A percentile compares a stretch with the other conserved stretches of the same genome.
phyloP scores from a whole-genome alignment of 2,113 vertebrate genomes.

The Etheostoma spectabile region DNA sequence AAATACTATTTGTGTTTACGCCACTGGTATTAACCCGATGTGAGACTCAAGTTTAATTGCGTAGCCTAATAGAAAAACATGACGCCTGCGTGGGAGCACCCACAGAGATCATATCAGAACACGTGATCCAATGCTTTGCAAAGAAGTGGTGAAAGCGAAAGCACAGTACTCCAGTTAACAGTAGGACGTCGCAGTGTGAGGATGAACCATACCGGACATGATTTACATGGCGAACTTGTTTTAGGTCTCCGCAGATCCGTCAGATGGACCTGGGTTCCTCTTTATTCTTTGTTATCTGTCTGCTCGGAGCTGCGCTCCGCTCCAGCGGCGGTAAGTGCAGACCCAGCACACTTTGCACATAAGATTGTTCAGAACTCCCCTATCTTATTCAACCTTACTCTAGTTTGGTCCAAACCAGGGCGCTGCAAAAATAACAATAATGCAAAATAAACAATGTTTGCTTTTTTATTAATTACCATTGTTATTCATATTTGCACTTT shows the following conservation, averaged over 20 bases:
- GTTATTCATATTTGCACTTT: background rate
- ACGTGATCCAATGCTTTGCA: background rate
- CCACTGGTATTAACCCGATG: too few species aligned
- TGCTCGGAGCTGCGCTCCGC: background rate
- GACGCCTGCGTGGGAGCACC: background rate
- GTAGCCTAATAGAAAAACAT: background rate
- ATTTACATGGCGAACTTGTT: background rate
- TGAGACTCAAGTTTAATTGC: too few species aligned
- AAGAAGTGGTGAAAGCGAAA: slow-evolving; percentile 51
- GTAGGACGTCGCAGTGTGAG: background rate
- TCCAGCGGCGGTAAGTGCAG: slow-evolving; percentile 44
- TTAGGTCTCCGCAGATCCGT: background rate
- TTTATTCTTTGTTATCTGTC: background rate
- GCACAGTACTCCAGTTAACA: fast-evolving
- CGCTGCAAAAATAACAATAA: background rate
- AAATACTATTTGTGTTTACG: too few species aligned
- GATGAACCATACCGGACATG: background rate
- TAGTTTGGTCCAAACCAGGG: too few species aligned
- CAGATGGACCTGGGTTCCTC: slow-evolving; percentile 54
- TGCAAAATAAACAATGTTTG: background rate
- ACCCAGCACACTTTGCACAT: background rate
- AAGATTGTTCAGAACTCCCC: background rate
- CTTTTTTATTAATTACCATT: background rate
- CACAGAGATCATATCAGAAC: background rate
- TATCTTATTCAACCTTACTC: too few species aligned